Percentiles rank a stretch among this genome's conserved stretches.
These are phyloP conservation scores for Philhelius pedissequus DNA, from an alignment of 2,888 invertebrate species.

Conservation along the genomic window DNA sequence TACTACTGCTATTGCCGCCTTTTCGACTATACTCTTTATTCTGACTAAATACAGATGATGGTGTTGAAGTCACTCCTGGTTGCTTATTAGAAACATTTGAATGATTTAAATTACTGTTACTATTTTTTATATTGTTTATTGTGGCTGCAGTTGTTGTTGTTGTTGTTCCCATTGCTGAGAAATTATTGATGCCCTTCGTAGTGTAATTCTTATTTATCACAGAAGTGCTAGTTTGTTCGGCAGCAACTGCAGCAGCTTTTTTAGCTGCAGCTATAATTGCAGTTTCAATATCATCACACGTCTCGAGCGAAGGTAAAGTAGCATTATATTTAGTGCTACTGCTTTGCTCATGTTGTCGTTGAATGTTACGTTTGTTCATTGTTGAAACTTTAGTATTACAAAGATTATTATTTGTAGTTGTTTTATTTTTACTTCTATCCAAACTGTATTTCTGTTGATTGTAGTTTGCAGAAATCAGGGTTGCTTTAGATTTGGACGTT, in stretches of 20 bases:
- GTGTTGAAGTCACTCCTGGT: conserved; percentile 44
- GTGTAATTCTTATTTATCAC: conserved; percentile 45
- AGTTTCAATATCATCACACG: conserved; percentile 77
- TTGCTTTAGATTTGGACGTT: conserved; percentile 51
- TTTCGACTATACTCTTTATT: conserved; percentile 37
- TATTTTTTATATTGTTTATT: conserved; percentile 49
- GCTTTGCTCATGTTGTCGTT: conserved; percentile 70
- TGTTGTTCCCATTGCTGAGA: conserved; percentile 61
- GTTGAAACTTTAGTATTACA: conserved; percentile 68
- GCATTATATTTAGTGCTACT: conserved; percentile 49
- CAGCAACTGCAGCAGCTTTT: conserved; percentile 71
- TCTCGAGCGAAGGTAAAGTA: conserved; percentile 71
- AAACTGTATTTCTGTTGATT: conserved; percentile 61
- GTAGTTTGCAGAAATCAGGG: conserved; percentile 11
- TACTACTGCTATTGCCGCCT: background rate
- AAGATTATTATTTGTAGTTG: conserved; percentile 54
- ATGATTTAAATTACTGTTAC: conserved; percentile 37
- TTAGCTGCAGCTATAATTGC: conserved; percentile 77
- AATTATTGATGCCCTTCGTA: conserved; percentile 34
- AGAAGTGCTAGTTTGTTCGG: conserved; percentile 67
- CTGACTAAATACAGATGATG: conserved; percentile 30
- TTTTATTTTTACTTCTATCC: conserved; percentile 43
- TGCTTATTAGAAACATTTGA: conserved; percentile 40
- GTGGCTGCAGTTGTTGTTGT: conserved; percentile 21
- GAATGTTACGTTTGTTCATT: conserved; percentile 59